These are phyloP conservation scores for Trachemys scripta DNA, from an alignment of 2,113 vertebrate species.

Conservation along the genomic window DNA sequence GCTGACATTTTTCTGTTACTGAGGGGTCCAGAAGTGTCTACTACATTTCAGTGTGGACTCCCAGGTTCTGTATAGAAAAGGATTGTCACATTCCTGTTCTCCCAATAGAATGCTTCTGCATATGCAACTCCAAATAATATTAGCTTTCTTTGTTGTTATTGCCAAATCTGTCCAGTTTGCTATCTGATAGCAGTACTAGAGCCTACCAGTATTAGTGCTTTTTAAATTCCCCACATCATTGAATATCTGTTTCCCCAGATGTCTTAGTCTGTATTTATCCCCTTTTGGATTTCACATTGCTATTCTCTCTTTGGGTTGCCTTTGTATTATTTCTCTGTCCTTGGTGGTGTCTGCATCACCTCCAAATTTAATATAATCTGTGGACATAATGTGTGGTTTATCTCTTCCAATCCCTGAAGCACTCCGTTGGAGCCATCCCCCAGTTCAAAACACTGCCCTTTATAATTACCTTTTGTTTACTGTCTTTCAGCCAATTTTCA, in stretches of 20 bases:
- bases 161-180: not conserved
- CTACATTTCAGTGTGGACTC: not conserved
- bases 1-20: not conserved
- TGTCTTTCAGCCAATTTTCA: not conserved
- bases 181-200: not conserved
- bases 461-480: not conserved
- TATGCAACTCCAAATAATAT: not conserved
- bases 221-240: not conserved
- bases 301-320: not conserved
- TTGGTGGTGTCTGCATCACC: not conserved
- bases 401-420: not conserved
- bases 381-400: accelerated
- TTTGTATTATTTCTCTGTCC: not conserved
- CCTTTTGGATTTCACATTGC: not conserved
- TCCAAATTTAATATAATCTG: not conserved
- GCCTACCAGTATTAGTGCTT: not conserved
- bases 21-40: not conserved
- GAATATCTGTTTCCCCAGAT: not conserved
- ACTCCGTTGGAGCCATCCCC: accelerated
- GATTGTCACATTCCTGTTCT: not conserved
- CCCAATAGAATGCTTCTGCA: not conserved
- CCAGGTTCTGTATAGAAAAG: accelerated
- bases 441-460: accelerated
- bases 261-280: not conserved
- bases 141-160: not conserved